A percentile compares a stretch with the other conserved stretches of the same genome.
These are phyloP conservation scores for Pantherophis alleghaniensis DNA, from an alignment of 2,797 vertebrate genomes.

Conservation along the genomic window DNA sequence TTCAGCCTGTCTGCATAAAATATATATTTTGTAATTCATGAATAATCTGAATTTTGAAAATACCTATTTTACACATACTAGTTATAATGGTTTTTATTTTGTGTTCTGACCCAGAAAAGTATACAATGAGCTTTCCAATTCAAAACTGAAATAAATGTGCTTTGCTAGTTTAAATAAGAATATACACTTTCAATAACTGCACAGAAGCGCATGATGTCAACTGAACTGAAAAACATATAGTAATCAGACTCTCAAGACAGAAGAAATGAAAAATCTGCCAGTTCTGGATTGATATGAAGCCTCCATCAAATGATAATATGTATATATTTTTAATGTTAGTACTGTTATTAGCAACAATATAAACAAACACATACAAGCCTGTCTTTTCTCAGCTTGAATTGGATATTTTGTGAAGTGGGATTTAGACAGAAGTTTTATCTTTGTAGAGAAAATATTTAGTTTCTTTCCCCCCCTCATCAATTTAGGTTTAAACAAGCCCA, in stretches of 20 bases:
- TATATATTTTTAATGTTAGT: constrained; percentile 38
- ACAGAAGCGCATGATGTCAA: constrained; percentile 2
- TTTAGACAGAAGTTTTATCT: constrained; percentile 37
- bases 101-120: not conserved
- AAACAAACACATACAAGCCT: constrained; percentile 37
- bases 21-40: not conserved
- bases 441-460: constrained; percentile 37
- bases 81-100: not conserved
- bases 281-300: not conserved
- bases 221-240: not conserved
- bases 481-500: constrained; percentile 38
- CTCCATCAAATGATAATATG: not conserved
- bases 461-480: constrained; percentile 44
- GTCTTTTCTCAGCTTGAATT: constrained; percentile 40
- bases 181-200: not conserved
- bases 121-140: not conserved
- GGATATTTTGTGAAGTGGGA: constrained; percentile 49
- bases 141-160: not conserved
- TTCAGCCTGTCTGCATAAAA: not conserved
- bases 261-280: not conserved
- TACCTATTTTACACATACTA: not conserved
- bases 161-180: not conserved
- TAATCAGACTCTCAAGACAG: constrained; percentile 17
- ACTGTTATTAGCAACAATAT: constrained; percentile 20
- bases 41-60: not conserved